These are phyloP conservation scores for Sebastes itinus DNA, from an alignment of 2,797 vertebrate species.

Conservation along the genomic window DNA sequence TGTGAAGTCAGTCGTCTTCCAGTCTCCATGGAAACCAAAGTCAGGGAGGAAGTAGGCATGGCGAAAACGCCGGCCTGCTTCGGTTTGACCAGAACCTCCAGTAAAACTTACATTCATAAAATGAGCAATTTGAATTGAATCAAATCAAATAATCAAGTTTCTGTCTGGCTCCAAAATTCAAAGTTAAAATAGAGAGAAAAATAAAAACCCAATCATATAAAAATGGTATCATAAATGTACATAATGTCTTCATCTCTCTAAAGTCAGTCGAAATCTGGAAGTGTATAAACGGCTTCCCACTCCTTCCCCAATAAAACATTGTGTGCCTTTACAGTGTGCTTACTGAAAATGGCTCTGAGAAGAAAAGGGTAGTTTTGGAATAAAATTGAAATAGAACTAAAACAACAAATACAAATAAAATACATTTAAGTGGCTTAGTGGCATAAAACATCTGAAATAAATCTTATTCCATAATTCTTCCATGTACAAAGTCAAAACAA, in stretches of 20 bases:
- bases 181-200: conserved; percentile 58
- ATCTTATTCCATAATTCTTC: conserved; percentile 76
- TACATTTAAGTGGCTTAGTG: conserved; percentile 83
- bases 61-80: conserved; percentile 33
- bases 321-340: conserved; percentile 60
- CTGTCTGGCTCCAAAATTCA: conserved; percentile 56
- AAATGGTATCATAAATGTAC: conserved; percentile 76
- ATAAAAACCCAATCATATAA: conserved; percentile 77
- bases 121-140: conserved; percentile 61
- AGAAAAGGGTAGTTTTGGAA: conserved; percentile 64
- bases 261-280: conserved; percentile 67
- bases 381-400: conserved; percentile 73
- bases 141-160: conserved; percentile 70
- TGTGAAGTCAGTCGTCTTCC: conserved; percentile 45
- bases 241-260: conserved; percentile 66
- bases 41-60: conserved; percentile 20
- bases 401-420: conserved; percentile 76
- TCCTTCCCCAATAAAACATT: conserved; percentile 47
- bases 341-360: conserved; percentile 68
- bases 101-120: conserved; percentile 77
- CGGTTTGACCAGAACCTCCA: conserved; percentile 55
- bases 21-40: conserved; percentile 60
- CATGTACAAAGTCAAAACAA: conserved; percentile 81
- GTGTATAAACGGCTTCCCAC: conserved; percentile 59
- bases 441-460: conserved; percentile 79